These are phyloP conservation scores for Shargacucullia verbasci DNA, from an alignment of 2,888 invertebrate species.

Conservation along the genomic window DNA sequence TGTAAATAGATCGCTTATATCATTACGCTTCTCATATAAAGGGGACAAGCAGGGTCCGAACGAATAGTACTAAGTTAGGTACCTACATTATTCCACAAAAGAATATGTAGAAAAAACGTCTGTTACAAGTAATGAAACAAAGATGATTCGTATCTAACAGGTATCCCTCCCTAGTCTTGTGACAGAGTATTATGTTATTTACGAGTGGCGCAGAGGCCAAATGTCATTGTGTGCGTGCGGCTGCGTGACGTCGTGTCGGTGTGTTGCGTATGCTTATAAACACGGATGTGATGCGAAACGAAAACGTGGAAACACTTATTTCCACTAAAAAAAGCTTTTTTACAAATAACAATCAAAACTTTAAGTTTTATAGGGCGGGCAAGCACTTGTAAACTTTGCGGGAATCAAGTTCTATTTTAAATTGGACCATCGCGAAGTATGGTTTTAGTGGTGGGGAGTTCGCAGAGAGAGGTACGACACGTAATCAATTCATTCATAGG, in stretches of 20 bases:
- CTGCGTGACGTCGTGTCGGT: conserved; percentile 81
- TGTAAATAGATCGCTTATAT: conserved; percentile 25
- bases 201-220: conserved; percentile 80
- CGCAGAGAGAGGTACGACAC: conserved; percentile 45
- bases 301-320: conserved; percentile 61
- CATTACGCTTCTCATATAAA: conserved; percentile 12
- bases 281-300: conserved; percentile 73
- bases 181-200: conserved; percentile 63
- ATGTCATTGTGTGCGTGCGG: conserved; percentile 71
- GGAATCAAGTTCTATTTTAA: conserved; percentile 78
- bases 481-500: conserved; percentile 67
- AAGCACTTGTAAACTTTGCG: conserved; percentile 65
- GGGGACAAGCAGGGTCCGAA: no score
- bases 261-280: conserved; percentile 76
- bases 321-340: conserved; percentile 47
- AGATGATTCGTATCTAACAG: conserved; percentile 51
- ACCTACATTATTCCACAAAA: no score
- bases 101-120: no score
- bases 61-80: no score
- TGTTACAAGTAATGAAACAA: conserved; percentile 41
- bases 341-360: conserved; percentile 21
- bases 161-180: conserved; percentile 61
- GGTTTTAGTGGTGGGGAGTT: conserved; percentile 68
- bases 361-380: conserved; percentile 35
- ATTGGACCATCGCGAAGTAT: conserved; percentile 82